Base-by-base conservation (phyloP, 2,113 vertebrate genomes). In the Mustela nigripes region DNA sequence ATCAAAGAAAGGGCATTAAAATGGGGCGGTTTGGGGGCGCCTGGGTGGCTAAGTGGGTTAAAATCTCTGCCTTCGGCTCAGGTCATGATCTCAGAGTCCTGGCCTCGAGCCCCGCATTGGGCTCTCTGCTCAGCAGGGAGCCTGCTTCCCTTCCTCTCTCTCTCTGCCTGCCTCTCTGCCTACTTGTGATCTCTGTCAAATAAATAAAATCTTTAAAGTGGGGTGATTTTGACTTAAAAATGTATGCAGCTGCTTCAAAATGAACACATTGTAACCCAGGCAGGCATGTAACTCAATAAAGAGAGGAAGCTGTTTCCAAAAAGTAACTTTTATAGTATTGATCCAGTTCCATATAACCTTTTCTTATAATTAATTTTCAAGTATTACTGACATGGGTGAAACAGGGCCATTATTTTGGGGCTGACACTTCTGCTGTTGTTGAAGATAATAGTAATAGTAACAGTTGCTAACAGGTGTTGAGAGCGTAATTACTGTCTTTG, bases 1-100 rank as follows among this genome's bases (percentile, higher is more conserved):
- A 98, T 98, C 92, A 97, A 98, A 98, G 85, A 95, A 93, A 95
- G 80, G 71, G 92, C 94, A 97, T 87, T 96, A 95, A 97, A 98
- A 89, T 62, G 88, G 14, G 53, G 81, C 84, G 62, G 65, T 95
- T 95, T 89, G 42, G 42, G 42, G 42, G 42, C 42, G 42, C 42
- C 42, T 42, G 42, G 42, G 42, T 42, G 42, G 42, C 42, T 42
- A 1, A 42, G 42, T 42, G 42, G 42, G 5, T 42, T 42, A 42
- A 42, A 42, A 5, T 5, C 42, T 42, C 42, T 42, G 42, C 42
- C 42, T 42, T 42, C 42, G 4, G 42, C 42, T 42, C 42, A 42
- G 42, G 4, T 42, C 42, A 42, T 42, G 42, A 42, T 42, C 42
- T 42, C 42, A 42, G 42, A 4, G 42, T 42, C 42, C 42, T 42